phyloP scores from a whole-genome alignment of 2,888 invertebrate species.

The Megaustenia siamemsis region DNA sequence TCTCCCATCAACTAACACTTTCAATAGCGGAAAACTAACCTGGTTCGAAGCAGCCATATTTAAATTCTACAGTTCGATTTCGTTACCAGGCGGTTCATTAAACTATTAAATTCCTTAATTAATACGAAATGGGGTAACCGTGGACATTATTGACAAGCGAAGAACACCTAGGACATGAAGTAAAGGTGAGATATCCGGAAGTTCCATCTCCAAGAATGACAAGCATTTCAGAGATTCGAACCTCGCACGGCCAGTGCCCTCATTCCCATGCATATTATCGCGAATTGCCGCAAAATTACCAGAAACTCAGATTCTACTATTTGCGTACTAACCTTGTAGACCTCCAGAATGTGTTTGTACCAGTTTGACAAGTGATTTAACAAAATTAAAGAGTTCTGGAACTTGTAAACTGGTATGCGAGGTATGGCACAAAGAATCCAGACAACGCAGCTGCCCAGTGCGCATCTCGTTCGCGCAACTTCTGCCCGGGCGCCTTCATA shows the following conservation, averaged over 20 bases:
- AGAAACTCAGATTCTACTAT: conserved; percentile 40
- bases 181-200: conserved; percentile 71
- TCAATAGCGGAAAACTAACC: conserved; percentile 50
- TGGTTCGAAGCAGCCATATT: conserved; percentile 52
- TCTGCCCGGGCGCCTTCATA: conserved; percentile 56
- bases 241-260: conserved; percentile 74
- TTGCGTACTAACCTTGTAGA: conserved; percentile 83
- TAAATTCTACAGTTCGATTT: not conserved
- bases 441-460: conserved; percentile 87
- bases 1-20: too few species aligned
- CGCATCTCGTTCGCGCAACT: conserved; percentile 77
- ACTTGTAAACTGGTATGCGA: conserved; percentile 90
- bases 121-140: not conserved
- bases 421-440: conserved; percentile 98
- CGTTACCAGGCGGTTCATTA: not conserved
- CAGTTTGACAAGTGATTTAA: conserved; percentile 80
- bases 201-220: conserved; percentile 78
- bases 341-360: conserved; percentile 84
- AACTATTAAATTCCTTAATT: not conserved
- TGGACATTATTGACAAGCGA: too few species aligned
- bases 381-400: conserved; percentile 67
- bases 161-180: conserved; percentile 38
- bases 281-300: conserved; percentile 59
- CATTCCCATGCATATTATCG: conserved; percentile 67
- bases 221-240: conserved; percentile 80